These are phyloP conservation scores for Perizoma affinitatum DNA, from an alignment of 2,888 invertebrate species.

Conservation along the genomic window DNA sequence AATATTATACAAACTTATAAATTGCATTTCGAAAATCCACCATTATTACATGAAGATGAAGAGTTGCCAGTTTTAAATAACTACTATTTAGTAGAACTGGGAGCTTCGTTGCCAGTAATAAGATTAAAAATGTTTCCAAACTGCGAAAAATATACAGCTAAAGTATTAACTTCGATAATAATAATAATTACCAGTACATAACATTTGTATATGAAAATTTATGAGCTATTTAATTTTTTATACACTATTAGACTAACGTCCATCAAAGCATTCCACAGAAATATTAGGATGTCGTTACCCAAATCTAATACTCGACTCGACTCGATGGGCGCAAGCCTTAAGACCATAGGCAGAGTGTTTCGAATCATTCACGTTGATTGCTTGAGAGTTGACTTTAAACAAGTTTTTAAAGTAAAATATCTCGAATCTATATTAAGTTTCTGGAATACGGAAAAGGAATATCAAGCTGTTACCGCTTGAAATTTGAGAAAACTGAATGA, in stretches of 20 bases:
- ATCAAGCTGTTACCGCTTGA: too few relatives aligned
- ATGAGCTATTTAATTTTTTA: slow-evolving; percentile 11
- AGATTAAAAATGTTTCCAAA: slow-evolving; percentile 13
- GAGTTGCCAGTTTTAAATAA: slow-evolving; percentile 16
- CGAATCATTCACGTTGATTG: neutral
- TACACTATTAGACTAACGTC: slow-evolving; percentile 1
- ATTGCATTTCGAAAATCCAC: too few relatives aligned
- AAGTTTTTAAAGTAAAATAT: too few relatives aligned
- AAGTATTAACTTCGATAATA: slow-evolving; percentile 11
- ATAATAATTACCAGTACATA: slow-evolving; percentile 16
- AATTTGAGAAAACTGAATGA: too few relatives aligned
- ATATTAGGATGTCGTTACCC: too few relatives aligned
- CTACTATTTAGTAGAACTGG: slow-evolving; percentile 15
- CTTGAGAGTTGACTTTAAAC: too few relatives aligned
- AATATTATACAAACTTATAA: too few relatives aligned
- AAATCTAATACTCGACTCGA: neutral
- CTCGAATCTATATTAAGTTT: too few relatives aligned
- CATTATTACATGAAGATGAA: neutral
- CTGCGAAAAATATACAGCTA: slow-evolving; percentile 13
- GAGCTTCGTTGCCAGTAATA: slow-evolving; percentile 17
- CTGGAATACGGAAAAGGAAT: too few relatives aligned
- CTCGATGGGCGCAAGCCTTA: neutral
- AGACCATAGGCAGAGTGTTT: neutral
- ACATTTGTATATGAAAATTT: slow-evolving; percentile 33
- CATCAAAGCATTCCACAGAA: neutral